Conservation (phyloP, 2,888 invertebrate genomes). For the Yponomeuta sedellus region DNA sequence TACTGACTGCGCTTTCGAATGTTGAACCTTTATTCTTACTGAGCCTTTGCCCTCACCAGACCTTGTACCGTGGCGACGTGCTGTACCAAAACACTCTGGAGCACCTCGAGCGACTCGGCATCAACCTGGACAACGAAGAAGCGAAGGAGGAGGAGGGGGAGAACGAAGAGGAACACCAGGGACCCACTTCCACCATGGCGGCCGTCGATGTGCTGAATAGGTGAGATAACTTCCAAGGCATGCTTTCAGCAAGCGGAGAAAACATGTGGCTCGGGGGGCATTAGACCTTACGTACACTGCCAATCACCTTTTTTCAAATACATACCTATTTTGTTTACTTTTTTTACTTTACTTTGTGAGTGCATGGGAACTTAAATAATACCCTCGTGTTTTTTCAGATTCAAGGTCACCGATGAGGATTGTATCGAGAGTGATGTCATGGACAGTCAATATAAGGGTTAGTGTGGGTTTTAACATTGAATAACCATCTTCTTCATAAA, state of each 20-base stretch:
- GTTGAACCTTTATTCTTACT: neutral
- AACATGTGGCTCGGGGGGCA: too few species aligned
- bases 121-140: slow-evolving; percentile 40
- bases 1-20: neutral
- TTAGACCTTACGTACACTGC: too few species aligned
- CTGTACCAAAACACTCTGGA: slow-evolving; percentile 62
- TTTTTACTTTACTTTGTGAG: too few species aligned
- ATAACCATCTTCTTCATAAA: neutral
- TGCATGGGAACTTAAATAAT: too few species aligned
- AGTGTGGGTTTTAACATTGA: slow-evolving; percentile 19
- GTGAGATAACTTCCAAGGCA: too few species aligned
- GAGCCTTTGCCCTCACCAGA: slow-evolving; percentile 28
- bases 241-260: too few species aligned
- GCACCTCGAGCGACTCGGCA: slow-evolving; percentile 55
- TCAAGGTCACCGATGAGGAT: slow-evolving; percentile 54
- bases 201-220: slow-evolving; percentile 56
- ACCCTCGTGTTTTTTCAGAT: slow-evolving; percentile 22
- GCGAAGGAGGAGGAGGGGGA: slow-evolving; percentile 32
- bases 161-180: slow-evolving; percentile 38
- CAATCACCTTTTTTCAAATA: too few species aligned
- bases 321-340: too few species aligned
- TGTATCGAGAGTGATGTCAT: slow-evolving; percentile 62
- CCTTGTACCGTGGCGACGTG: slow-evolving; percentile 49
- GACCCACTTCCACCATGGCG: slow-evolving; percentile 41
- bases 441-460: slow-evolving; percentile 54